Evolutionary conservation across 2,888 invertebrate genomes (phyloP).

Genomic region (Hartigia nigra): DNA sequence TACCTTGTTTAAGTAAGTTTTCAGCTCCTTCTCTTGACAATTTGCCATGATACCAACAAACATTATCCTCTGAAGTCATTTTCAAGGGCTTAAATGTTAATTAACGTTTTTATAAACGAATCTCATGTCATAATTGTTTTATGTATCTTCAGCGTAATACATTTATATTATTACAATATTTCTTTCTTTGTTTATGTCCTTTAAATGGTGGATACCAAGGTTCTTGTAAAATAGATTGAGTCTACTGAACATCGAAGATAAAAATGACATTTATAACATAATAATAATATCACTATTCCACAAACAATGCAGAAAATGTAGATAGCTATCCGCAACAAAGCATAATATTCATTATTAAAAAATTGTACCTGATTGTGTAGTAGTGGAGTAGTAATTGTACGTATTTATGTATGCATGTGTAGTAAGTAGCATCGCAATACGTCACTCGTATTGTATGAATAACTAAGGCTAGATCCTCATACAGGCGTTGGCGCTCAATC

Average conservation of each 20-base stretch:
- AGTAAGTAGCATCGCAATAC: too few relatives aligned
- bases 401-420: too few relatives aligned
- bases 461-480: too few relatives aligned
- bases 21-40: slow-evolving; percentile 80
- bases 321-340: neutral
- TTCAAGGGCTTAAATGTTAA: slow-evolving; percentile 57
- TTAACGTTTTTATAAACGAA: neutral
- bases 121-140: neutral
- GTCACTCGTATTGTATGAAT: too few relatives aligned
- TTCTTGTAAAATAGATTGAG: neutral
- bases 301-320: neutral
- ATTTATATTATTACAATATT: neutral
- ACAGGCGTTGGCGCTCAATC: too few relatives aligned
- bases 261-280: neutral
- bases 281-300: neutral
- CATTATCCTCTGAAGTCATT: slow-evolving; percentile 80
- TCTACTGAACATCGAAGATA: neutral
- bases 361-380: too few relatives aligned
- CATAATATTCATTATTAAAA: too few relatives aligned
- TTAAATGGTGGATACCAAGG: neutral
- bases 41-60: slow-evolving; percentile 87
- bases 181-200: neutral
- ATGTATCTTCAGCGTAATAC: neutral
- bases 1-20: slow-evolving; percentile 77
- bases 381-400: too few relatives aligned